Evolutionary conservation across 2,888 invertebrate species (phyloP), one percentile per base, ranked within the genome.

Genomic region (Netelia virgata): DNA sequence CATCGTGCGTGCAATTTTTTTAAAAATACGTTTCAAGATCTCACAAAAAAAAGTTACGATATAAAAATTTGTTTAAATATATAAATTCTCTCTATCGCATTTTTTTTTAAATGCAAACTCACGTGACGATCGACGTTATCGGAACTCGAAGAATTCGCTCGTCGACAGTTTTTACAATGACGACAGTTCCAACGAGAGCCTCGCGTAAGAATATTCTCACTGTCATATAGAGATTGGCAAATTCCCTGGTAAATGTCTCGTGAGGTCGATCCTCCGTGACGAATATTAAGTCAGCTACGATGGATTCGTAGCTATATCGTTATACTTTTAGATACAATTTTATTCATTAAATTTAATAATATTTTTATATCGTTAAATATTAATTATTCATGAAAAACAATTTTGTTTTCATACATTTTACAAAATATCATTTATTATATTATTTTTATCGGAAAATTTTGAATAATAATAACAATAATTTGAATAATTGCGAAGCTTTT

Each of bases 201-300:
- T 97, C 96, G 88, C 96, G 94, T 68, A 98, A 93, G 74, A 95
- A 94, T 64, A 97, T 95, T 3, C 94, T 92, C 70, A 94, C 94
- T 0, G 94, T 94, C 92, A 96, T 96, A 9, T 96, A 91, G 53
- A 98, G 94, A 93, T 98, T 95, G 88, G 96, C 95, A 1, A 95
- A 96, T 53, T 96, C 95, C 75, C 97, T 95, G 47, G 94, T 92
- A 92, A 96, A 98, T 0, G 93, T 93, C 0, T 96, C 95, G 90
- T 97, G 96, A 0, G 96, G 96, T 81, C 96, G 95, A 87, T 97
- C 97, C 92, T 96, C 96, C 0, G 96, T 96, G 76, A 96, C 94
- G 90, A 97, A 97, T 83, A 97, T 94, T 0, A 97, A 95, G 91
- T 97, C 97, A 36, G 97, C 97, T 92, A 93, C 90, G 90, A n/a